Conservation (phyloP, 2,888 invertebrate species). For the Rhagophthalmus giganteus region DNA sequence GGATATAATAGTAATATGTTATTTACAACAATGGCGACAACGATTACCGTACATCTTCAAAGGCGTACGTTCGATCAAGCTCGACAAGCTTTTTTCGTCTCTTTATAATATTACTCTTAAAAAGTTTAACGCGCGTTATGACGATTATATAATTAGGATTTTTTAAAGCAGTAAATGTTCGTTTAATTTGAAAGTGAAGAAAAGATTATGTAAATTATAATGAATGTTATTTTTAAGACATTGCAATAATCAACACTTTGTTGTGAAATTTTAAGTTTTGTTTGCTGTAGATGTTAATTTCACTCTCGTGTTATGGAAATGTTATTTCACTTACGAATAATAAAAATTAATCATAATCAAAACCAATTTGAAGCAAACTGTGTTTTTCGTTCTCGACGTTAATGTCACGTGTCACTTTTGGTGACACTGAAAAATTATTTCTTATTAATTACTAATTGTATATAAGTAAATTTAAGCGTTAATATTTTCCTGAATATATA, state of each 20-base stretch:
- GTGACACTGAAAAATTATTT: too few relatives aligned
- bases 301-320: too few relatives aligned
- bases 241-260: background rate
- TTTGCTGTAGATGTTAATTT: conserved; percentile 7
- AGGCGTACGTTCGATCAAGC: background rate
- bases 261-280: conserved; percentile 6
- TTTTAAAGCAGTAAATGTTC: background rate
- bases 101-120: conserved; percentile 2
- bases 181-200: conserved; percentile 8
- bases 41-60: conserved; percentile 19
- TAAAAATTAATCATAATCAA: too few relatives aligned
- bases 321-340: too few relatives aligned
- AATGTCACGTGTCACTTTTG: too few relatives aligned
- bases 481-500: too few relatives aligned
- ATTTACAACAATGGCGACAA: conserved; percentile 28
- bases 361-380: too few relatives aligned
- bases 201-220: conserved; percentile 10
- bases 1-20: conserved; percentile 31
- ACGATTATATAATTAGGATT: conserved; percentile 4
- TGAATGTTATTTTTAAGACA: too few relatives aligned
- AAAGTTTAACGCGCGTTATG: conserved; percentile 3
- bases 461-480: too few relatives aligned
- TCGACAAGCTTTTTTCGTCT: conserved; percentile 2
- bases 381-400: too few relatives aligned
- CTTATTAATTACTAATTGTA: too few relatives aligned